phyloP scores from a whole-genome alignment of 2,113 vertebrate genomes.

The Cyanistes caeruleus region DNA sequence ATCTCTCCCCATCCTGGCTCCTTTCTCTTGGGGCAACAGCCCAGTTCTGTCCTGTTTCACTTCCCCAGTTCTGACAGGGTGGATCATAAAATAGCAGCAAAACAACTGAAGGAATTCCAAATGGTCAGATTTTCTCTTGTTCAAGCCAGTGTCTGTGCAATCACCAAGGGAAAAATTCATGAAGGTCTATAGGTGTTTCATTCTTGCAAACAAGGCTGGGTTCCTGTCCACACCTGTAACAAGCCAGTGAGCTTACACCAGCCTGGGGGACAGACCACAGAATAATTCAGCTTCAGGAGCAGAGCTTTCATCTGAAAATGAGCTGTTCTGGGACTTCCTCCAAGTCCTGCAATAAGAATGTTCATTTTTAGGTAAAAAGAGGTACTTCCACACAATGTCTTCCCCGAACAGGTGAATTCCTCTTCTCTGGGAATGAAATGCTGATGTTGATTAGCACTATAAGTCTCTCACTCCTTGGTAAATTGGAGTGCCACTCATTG shows the following conservation, averaged over 20 bases:
- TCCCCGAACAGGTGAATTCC: neutral
- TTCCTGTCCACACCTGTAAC: neutral
- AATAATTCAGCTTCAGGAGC: neutral
- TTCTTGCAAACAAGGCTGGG: neutral
- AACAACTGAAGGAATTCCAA: neutral
- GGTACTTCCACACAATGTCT: neutral
- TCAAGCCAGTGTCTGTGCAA: neutral
- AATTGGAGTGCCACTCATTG: neutral
- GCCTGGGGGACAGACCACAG: neutral
- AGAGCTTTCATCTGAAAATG: neutral
- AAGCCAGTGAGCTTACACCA: neutral
- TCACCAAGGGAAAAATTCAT: neutral
- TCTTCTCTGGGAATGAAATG: neutral
- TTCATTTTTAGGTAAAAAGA: neutral
- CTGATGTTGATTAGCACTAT: neutral
- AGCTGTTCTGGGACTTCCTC: neutral
- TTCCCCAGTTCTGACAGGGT: neutral
- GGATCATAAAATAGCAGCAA: neutral
- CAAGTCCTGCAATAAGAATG: neutral
- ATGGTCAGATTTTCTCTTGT: neutral
- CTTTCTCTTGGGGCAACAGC: neutral
- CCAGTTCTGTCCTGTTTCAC: neutral
- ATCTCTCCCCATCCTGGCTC: neutral
- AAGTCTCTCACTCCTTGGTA: neutral
- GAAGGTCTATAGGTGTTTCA: neutral